Percentiles rank a stretch among this genome's conserved stretches.
phyloP scores from a whole-genome alignment of 1,140 invertebrate species.

The Solenopsis invicta region DNA sequence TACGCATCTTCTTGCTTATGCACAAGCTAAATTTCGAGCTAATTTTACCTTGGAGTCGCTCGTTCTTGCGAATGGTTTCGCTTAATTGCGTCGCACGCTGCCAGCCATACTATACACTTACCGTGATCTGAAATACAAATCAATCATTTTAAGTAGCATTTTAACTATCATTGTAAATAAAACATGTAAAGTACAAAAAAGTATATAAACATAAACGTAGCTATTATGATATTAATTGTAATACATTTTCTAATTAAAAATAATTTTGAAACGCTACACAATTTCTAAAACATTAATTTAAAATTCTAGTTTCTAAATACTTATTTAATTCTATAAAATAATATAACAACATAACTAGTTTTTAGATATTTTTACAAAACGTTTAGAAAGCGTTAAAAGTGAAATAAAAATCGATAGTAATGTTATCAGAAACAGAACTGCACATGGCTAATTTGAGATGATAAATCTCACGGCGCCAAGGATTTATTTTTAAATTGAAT shows the following conservation, averaged over 20 bases:
- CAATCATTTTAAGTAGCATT: not conserved
- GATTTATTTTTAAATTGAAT: conserved; percentile 18
- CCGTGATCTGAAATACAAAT: conserved; percentile 64
- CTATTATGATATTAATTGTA: not conserved
- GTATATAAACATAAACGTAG: not conserved
- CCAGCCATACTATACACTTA: conserved; percentile 37
- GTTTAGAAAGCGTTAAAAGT: not conserved
- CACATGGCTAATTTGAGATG: not conserved
- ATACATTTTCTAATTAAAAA: not conserved
- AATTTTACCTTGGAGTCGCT: conserved; percentile 52
- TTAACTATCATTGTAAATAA: not conserved
- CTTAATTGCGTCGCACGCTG: conserved; percentile 42
- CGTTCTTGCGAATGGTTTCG: conserved; percentile 33
- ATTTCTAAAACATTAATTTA: not conserved
- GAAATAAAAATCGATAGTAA: not conserved
- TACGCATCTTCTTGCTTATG: conserved; percentile 55
- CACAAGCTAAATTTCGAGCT: conserved; percentile 44
- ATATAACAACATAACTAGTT: not conserved
- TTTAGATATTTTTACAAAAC: not conserved
- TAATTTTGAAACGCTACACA: not conserved
- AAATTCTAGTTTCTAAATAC: not conserved
- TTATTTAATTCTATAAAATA: not conserved
- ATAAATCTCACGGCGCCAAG: not conserved
- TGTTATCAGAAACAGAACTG: not conserved
- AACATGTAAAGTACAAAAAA: not conserved